Evolutionary conservation across 2,113 vertebrate genomes (phyloP).

Genomic region (Ptilonorhynchus violaceus): DNA sequence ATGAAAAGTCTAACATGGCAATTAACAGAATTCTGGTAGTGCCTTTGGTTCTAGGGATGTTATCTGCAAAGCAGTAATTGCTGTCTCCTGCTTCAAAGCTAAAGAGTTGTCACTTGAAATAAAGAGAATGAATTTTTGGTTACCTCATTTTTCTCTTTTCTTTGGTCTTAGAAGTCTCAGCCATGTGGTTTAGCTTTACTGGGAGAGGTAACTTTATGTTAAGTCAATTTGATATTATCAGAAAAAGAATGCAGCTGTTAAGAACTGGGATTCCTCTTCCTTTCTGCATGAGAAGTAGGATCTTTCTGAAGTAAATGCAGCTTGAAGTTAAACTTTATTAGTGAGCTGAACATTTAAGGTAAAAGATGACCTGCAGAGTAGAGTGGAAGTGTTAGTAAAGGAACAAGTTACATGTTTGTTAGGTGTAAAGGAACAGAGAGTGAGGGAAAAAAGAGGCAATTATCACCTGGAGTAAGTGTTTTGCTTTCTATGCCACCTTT

Average conservation of each 20-base stretch:
- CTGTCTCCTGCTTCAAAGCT: not conserved
- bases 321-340: not conserved
- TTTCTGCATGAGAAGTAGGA: not conserved
- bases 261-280: not conserved
- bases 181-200: not conserved
- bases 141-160: not conserved
- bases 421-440: not conserved
- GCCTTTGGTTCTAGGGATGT: not conserved
- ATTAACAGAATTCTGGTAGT: not conserved
- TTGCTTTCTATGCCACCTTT: not conserved
- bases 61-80: not conserved
- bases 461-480: constrained; percentile 14
- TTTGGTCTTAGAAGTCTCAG: not conserved
- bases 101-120: not conserved
- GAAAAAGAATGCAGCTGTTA: not conserved
- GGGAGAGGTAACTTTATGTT: not conserved
- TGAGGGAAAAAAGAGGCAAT: not conserved
- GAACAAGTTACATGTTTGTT: not conserved
- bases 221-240: not conserved
- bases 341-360: not conserved
- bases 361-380: not conserved
- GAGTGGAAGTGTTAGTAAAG: not conserved
- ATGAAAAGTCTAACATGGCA: not conserved
- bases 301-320: not conserved
- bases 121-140: not conserved